Percentiles rank a stretch among this genome's conserved stretches.
phyloP scores from a whole-genome alignment of 2,888 invertebrate genomes.

The Xestia sexstrigata region DNA sequence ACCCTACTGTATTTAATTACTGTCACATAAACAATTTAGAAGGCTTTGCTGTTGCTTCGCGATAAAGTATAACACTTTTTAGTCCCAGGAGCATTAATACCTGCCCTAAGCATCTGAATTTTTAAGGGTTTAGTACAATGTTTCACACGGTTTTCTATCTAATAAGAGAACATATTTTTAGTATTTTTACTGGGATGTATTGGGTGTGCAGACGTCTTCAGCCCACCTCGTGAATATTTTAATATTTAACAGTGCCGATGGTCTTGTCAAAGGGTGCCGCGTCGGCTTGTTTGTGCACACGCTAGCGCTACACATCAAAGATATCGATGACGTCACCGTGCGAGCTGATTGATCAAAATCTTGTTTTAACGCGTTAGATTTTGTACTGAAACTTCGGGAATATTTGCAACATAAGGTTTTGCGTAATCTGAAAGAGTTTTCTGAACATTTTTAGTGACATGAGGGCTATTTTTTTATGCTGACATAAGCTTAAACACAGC shows the following conservation, averaged over 20 bases:
- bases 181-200: constrained; percentile 58
- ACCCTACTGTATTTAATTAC: constrained; percentile 38
- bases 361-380: constrained; percentile 20
- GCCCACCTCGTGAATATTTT: constrained; percentile 77
- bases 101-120: constrained; percentile 16
- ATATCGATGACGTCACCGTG: constrained; percentile 45
- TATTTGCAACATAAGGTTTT: constrained; percentile 13
- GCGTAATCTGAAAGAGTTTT: not conserved
- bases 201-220: constrained; percentile 60
- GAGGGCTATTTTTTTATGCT: not conserved
- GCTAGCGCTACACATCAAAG: constrained; percentile 63
- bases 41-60: constrained; percentile 1
- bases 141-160: constrained; percentile 23
- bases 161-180: constrained; percentile 61
- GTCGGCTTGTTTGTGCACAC: constrained; percentile 61
- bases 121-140: constrained; percentile 28
- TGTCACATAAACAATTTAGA: constrained; percentile 45
- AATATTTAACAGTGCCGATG: constrained; percentile 73
- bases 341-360: constrained; percentile 44
- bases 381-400: not conserved
- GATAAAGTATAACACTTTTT: constrained; percentile 2
- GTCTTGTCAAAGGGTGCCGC: constrained; percentile 70
- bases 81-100: constrained; percentile 22
- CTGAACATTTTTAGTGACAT: not conserved
- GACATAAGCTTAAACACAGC: not conserved